Conservation (phyloP, 2,888 invertebrate genomes). For the Nemotelus nigrinus region DNA sequence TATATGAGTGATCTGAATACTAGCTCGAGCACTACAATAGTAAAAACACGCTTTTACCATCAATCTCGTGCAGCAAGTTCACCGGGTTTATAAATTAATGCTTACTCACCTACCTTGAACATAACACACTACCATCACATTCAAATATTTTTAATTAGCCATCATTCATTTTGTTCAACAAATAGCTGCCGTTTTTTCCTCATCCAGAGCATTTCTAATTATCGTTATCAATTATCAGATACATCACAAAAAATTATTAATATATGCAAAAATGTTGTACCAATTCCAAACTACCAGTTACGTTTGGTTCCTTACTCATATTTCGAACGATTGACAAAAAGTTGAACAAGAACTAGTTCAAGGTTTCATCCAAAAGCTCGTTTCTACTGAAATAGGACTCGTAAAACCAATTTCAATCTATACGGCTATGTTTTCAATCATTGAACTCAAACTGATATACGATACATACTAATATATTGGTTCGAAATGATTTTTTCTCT, state of each 20-base stretch:
- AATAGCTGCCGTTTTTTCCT: no score
- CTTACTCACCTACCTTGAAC: no score
- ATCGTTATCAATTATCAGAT: neutral
- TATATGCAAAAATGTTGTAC: neutral
- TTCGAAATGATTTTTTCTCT: conserved; percentile 11
- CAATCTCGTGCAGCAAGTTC: no score
- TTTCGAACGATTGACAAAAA: neutral
- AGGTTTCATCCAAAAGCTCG: conserved; percentile 14
- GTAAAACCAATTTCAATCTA: conserved; percentile 27
- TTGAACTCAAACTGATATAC: conserved; percentile 1
- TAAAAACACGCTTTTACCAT: no score
- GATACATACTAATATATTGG: conserved; percentile 6
- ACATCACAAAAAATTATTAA: neutral
- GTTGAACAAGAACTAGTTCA: conserved; percentile 37
- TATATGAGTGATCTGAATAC: no score
- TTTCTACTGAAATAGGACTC: neutral
- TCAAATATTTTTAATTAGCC: no score
- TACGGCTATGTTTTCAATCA: conserved; percentile 23
- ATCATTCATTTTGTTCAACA: no score
- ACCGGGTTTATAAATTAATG: no score
- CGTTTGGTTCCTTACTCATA: conserved; percentile 14
- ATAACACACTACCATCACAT: no score
- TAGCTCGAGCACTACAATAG: no score
- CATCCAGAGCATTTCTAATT: neutral
- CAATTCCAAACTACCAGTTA: neutral